A percentile compares a stretch with the other conserved stretches of the same genome.
These are phyloP conservation scores for Scomber colias DNA, from an alignment of 2,113 vertebrate species.

Conservation along the genomic window DNA sequence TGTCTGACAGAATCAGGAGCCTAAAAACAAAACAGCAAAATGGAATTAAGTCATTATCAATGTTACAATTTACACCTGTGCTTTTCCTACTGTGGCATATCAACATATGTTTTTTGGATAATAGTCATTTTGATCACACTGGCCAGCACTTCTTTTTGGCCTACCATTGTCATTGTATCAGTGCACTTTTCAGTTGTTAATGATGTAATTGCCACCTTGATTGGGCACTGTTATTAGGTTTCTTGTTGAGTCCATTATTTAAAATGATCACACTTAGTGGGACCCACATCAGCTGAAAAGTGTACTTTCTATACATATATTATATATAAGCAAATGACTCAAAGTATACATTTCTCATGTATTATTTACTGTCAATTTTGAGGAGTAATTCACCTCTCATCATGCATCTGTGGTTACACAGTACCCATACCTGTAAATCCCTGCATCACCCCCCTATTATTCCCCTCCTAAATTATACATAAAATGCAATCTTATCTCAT, in stretches of 20 bases:
- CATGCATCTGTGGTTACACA: slow-evolving; percentile 30
- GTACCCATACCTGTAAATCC: slow-evolving; percentile 17
- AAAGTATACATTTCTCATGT: slow-evolving; percentile 24
- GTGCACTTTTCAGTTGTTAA: no score
- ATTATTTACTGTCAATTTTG: slow-evolving; percentile 37
- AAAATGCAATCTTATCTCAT: slow-evolving; percentile 7
- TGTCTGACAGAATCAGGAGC: no score
- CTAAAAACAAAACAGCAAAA: no score
- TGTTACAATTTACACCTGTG: no score
- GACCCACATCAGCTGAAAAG: neutral
- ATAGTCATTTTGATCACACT: no score
- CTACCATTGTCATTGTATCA: neutral
- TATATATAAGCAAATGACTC: neutral
- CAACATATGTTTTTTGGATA: no score
- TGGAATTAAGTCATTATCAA: no score
- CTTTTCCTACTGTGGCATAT: no score
- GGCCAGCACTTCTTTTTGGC: no score
- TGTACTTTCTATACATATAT: neutral
- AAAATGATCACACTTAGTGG: neutral
- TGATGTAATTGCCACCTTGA: neutral
- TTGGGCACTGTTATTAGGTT: neutral
- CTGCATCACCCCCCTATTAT: neutral
- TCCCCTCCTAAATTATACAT: slow-evolving; percentile 6
- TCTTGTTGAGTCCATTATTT: neutral
- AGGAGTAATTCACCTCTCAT: slow-evolving; percentile 19